Percentiles rank a stretch among this genome's conserved stretches.
Evolutionary conservation across 2,888 invertebrate species (phyloP).

Genomic region (Chrysomela aeneicollis): DNA sequence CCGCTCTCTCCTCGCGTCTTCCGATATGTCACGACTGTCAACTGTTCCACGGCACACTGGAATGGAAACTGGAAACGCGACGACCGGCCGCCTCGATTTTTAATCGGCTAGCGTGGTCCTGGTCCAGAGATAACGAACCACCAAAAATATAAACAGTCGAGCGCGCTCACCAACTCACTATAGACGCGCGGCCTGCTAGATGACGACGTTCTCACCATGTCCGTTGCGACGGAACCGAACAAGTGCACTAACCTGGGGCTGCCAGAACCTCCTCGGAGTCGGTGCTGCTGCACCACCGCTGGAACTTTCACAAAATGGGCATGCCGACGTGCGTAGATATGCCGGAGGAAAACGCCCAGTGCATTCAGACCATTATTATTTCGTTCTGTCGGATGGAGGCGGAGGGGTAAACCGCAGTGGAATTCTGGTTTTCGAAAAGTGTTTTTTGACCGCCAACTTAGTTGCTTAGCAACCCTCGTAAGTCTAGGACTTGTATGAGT

Average conservation of each 20-base stretch:
- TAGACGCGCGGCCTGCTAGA: conserved; percentile 17
- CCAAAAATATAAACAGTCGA: not conserved
- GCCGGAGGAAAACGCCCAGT: not conserved
- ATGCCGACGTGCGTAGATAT: not conserved
- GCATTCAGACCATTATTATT: too few relatives aligned
- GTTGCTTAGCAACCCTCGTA: too few relatives aligned
- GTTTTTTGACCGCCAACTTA: too few relatives aligned
- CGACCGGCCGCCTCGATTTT: not conserved
- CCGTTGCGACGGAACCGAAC: conserved; percentile 39
- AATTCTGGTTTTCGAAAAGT: too few relatives aligned
- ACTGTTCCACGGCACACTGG: conserved; percentile 5
- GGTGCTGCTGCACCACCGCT: conserved; percentile 38
- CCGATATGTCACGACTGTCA: conserved; percentile 5
- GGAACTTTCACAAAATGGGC: conserved; percentile 47
- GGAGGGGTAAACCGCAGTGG: too few relatives aligned
- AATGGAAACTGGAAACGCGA: not conserved
- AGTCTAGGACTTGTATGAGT: too few relatives aligned
- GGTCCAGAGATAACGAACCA: not conserved
- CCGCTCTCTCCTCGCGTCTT: conserved; percentile 2
- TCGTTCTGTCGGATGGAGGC: too few relatives aligned
- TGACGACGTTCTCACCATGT: conserved; percentile 13
- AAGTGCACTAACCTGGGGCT: conserved; percentile 58
- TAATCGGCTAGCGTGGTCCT: not conserved
- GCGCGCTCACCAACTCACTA: not conserved
- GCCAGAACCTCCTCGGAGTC: conserved; percentile 42